Evolutionary conservation across 1,140 invertebrate species (phyloP).

Genomic region (Heliconius eleuchia): DNA sequence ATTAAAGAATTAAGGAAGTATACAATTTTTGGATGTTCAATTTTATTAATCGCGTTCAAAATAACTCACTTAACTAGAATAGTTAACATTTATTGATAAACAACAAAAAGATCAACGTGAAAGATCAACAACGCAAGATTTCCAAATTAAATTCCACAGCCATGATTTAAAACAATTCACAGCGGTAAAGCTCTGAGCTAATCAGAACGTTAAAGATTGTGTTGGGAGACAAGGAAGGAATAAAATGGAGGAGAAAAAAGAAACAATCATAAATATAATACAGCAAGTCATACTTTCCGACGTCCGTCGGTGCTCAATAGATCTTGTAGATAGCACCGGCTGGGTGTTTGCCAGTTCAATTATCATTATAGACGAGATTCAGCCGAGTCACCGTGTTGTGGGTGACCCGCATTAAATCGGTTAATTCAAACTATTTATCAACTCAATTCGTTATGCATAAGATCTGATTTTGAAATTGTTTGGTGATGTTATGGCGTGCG

Average conservation of each 20-base stretch:
- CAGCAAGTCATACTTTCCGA: slow-evolving; percentile 76
- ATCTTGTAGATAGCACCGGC: slow-evolving; percentile 68
- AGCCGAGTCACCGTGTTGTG: slow-evolving; percentile 72
- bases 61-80: not conserved
- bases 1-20: not conserved
- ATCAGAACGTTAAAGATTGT: slow-evolving; percentile 81
- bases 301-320: slow-evolving; percentile 64
- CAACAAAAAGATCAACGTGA: slow-evolving; percentile 12
- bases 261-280: slow-evolving; percentile 77
- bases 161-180: slow-evolving; percentile 71
- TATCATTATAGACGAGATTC: slow-evolving; percentile 76
- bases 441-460: slow-evolving; percentile 79
- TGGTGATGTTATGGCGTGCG: slow-evolving; percentile 76
- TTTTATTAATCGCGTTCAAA: slow-evolving; percentile 6
- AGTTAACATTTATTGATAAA: slow-evolving; percentile 6
- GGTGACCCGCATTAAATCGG: slow-evolving; percentile 81
- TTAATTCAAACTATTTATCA: slow-evolving; percentile 82
- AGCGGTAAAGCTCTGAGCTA: slow-evolving; percentile 76
- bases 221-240: slow-evolving; percentile 71
- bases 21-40: not conserved
- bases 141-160: slow-evolving; percentile 48
- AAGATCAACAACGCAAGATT: slow-evolving; percentile 25
- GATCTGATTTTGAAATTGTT: slow-evolving; percentile 81
- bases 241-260: slow-evolving; percentile 59
- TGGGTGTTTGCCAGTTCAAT: slow-evolving; percentile 81